A percentile compares a stretch with the other conserved stretches of the same genome.
These are phyloP conservation scores for Anoplolepis gracilipes DNA, from an alignment of 1,140 invertebrate species.

Conservation along the genomic window DNA sequence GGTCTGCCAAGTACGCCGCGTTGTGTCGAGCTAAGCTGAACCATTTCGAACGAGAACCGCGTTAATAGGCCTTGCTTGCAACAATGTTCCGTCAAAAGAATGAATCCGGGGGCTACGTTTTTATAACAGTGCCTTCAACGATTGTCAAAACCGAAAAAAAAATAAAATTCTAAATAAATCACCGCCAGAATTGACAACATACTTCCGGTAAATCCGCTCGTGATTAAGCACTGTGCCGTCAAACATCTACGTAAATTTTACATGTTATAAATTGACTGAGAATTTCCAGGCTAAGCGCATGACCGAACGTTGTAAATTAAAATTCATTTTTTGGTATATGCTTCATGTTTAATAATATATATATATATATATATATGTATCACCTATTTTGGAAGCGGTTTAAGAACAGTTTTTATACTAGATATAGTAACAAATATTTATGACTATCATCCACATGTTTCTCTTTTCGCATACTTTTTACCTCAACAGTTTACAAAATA, in stretches of 20 bases:
- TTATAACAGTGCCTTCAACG: background rate
- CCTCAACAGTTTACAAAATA: background rate
- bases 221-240: background rate
- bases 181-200: background rate
- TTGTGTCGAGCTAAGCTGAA: background rate
- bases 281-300: background rate
- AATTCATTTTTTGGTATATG: background rate
- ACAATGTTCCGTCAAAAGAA: slow-evolving; percentile 16
- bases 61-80: slow-evolving; percentile 4
- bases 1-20: slow-evolving; percentile 34
- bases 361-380: too few species aligned
- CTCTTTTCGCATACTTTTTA: background rate
- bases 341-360: background rate
- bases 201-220: background rate
- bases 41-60: background rate
- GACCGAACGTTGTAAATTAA: background rate
- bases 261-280: background rate
- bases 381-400: background rate
- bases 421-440: background rate
- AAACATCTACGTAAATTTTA: slow-evolving; percentile 3
- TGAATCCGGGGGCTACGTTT: background rate
- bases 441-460: background rate
- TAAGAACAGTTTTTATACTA: background rate
- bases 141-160: slow-evolving; percentile 2
- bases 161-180: slow-evolving; percentile 31